A percentile compares a stretch with the other conserved stretches of the same genome.
Evolutionary conservation across 2,797 vertebrate genomes (phyloP).

Genomic region (Centropyge bicolor): DNA sequence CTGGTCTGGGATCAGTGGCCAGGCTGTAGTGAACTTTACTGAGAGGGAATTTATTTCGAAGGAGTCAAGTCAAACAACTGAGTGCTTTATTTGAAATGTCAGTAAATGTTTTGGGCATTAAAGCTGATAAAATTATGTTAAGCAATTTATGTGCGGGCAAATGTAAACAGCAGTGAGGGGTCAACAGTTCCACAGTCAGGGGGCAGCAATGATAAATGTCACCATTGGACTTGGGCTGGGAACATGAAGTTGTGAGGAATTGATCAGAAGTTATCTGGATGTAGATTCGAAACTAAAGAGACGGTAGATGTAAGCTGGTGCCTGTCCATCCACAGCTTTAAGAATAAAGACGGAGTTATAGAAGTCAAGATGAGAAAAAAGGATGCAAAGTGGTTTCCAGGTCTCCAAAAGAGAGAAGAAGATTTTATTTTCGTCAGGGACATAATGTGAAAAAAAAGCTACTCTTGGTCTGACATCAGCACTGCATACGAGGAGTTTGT

Average conservation of each 20-base stretch:
- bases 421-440: background rate
- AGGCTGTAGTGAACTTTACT: background rate
- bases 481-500: background rate
- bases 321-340: background rate
- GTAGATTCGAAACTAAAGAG: too few species aligned
- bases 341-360: background rate
- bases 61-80: slow-evolving; percentile 3
- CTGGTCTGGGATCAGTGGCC: slow-evolving; percentile 21
- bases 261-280: background rate
- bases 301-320: background rate
- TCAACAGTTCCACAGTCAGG: background rate
- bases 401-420: background rate
- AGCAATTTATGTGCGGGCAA: background rate
- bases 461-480: too few species aligned
- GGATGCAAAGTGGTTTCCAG: background rate
- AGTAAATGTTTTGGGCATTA: background rate
- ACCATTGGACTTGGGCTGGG: background rate
- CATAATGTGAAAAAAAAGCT: background rate
- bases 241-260: background rate
- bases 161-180: background rate
- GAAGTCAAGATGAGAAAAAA: background rate
- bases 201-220: background rate
- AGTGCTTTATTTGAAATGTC: background rate
- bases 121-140: background rate
- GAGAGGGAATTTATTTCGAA: background rate